Conservation (phyloP, 37 sponge, comb jelly and placozoan species). For the Bolinopsis microptera region DNA sequence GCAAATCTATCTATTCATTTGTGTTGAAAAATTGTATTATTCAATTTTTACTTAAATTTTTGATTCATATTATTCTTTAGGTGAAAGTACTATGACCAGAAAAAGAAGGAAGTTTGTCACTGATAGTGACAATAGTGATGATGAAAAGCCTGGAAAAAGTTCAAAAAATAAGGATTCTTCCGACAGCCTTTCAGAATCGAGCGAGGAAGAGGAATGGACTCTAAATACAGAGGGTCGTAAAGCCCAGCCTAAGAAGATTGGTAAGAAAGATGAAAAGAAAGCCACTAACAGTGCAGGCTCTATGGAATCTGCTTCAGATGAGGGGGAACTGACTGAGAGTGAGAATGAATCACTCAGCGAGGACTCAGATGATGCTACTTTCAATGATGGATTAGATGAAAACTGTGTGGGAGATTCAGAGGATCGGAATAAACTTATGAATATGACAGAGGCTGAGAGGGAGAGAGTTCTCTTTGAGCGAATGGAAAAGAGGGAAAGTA, state of each 20-base stretch:
- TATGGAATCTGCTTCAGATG: slow-evolving; percentile 43
- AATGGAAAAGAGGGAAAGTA: slow-evolving; percentile 76
- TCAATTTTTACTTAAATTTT: too few species aligned
- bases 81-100: slow-evolving; percentile 22
- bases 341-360: slow-evolving; percentile 35
- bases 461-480: slow-evolving; percentile 90
- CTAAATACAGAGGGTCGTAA: not conserved
- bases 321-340: not conserved
- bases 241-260: not conserved
- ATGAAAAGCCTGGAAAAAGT: slow-evolving; percentile 28
- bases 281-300: not conserved
- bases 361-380: slow-evolving; percentile 58
- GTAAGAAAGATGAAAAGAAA: slow-evolving; percentile 4
- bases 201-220: slow-evolving; percentile 56
- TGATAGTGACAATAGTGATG: slow-evolving; percentile 44
- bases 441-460: slow-evolving; percentile 94
- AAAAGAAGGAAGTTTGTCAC: slow-evolving; percentile 38
- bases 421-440: slow-evolving; percentile 74
- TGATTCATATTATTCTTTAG: too few species aligned
- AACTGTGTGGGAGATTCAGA: slow-evolving; percentile 85
- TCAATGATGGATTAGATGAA: slow-evolving; percentile 92
- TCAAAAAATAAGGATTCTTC: slow-evolving; percentile 39
- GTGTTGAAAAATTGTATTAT: too few species aligned
- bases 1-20: too few species aligned
- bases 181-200: slow-evolving; percentile 46